Percentiles rank a stretch among this genome's conserved stretches.
Evolutionary conservation across 2,888 invertebrate species (phyloP).

Genomic region (Torymus tubicola): DNA sequence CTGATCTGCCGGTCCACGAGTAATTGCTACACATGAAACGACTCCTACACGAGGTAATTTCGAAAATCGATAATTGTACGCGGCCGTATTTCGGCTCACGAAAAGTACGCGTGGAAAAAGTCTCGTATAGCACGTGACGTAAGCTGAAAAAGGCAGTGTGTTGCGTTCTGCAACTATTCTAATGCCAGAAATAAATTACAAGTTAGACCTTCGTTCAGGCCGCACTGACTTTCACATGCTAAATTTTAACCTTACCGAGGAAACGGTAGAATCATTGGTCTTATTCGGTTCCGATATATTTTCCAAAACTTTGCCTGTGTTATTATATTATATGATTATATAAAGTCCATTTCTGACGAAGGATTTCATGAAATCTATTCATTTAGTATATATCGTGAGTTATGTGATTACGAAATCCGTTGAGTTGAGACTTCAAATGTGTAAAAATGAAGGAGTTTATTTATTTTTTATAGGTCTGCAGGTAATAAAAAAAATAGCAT

Average conservation of each 20-base stretch:
- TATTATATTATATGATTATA: too few species aligned
- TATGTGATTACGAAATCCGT: too few species aligned
- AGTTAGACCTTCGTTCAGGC: conserved; percentile 31
- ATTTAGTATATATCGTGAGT: too few species aligned
- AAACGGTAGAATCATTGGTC: conserved; percentile 1
- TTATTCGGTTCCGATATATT: neutral
- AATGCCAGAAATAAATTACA: conserved; percentile 50
- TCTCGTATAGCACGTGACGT: neutral
- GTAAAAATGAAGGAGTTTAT: too few species aligned
- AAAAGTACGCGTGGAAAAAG: conserved; percentile 5
- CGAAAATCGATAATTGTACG: conserved; percentile 26
- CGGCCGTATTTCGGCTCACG: neutral
- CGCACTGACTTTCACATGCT: conserved; percentile 32
- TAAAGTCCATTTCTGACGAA: too few species aligned
- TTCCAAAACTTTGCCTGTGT: neutral
- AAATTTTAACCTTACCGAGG: conserved; percentile 31
- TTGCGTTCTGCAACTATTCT: conserved; percentile 36
- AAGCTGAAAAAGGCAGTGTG: conserved; percentile 31
- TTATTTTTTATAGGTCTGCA: too few species aligned
- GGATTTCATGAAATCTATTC: too few species aligned
- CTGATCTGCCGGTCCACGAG: too few species aligned
- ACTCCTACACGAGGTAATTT: conserved; percentile 4
- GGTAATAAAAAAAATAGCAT: too few species aligned
- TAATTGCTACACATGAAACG: too few species aligned
- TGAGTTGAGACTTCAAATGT: too few species aligned